Evolutionary conservation across 2,888 invertebrate genomes (phyloP).

Genomic region (Torymus tubicola): DNA sequence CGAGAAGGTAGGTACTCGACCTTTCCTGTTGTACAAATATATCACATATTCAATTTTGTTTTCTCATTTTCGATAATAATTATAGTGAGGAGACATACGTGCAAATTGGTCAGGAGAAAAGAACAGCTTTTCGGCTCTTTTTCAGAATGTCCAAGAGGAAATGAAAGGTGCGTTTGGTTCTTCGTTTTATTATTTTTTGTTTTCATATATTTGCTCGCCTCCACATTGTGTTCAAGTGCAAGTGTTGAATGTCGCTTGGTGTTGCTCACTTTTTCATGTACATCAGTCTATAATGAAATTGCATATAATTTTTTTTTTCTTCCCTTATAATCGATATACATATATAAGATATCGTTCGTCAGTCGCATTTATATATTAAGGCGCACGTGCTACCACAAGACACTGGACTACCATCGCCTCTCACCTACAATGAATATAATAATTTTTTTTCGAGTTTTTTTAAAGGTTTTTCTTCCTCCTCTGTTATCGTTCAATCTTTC

Average conservation of each 20-base stretch:
- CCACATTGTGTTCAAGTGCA: slow-evolving; percentile 40
- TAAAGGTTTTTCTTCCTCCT: slow-evolving; percentile 5
- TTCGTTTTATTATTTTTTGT: background rate
- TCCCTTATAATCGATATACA: slow-evolving; percentile 20
- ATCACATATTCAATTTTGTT: background rate
- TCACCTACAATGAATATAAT: slow-evolving; percentile 30
- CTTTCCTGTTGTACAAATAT: slow-evolving; percentile 4
- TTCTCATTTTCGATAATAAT: background rate
- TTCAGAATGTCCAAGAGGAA: slow-evolving; percentile 10
- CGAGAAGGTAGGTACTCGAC: too few species aligned
- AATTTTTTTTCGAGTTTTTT: slow-evolving; percentile 3
- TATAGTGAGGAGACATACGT: too few species aligned
- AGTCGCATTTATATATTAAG: slow-evolving; percentile 50
- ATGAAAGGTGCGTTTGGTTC: background rate
- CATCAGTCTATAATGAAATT: slow-evolving; percentile 72
- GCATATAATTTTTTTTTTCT: slow-evolving; percentile 62
- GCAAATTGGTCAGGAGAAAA: slow-evolving; percentile 22
- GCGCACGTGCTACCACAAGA: slow-evolving; percentile 55
- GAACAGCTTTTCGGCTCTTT: slow-evolving; percentile 32
- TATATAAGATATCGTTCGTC: slow-evolving; percentile 42
- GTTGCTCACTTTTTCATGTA: slow-evolving; percentile 57
- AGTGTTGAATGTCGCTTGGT: slow-evolving; percentile 54
- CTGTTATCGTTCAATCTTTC: background rate
- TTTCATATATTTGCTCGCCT: slow-evolving; percentile 32
- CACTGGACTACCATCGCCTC: slow-evolving; percentile 31